Evolutionary conservation across 1,140 invertebrate genomes (phyloP), one percentile per base, ranked within the genome.

Genomic region (Temnothorax longispinosus): DNA sequence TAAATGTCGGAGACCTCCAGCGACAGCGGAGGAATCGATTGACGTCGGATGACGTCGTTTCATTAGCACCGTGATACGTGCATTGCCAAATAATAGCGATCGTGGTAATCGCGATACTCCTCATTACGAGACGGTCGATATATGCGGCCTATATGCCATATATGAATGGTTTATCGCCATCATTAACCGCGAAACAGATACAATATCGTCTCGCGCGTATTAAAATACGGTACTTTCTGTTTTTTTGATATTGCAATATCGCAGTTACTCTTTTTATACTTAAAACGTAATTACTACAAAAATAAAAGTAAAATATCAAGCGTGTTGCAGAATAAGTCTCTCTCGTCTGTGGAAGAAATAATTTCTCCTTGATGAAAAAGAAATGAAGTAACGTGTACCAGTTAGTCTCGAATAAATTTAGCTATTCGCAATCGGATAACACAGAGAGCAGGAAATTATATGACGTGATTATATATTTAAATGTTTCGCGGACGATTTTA

Each of bases 1-100:
- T 84, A 84, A 84, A 84, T 84, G 80, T 74, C 80, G 80, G 80
- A 84, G 80, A 84, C 54, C 80, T 84, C 69, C 80, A 54, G 80
- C 50, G 41, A 60, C 41, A 56, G 69, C 69, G 71, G 80, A 84
- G 69, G 54, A 84, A 32, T 27, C 80, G 80, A 84, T 44, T 84
- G 80, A 84, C 69, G 54, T 74, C 44, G 69, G 32, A 75, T 75
- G 80, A 84, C 69, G 80, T 84, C 54, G 67, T 67, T 84, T 84
- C 80, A 56, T 84, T 84, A 75, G 69, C 80, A 75, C 41, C 54
- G 62, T 47, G 56, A 84, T 75, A 50, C 41, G 80, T 47, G 41
- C 41, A 44, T 41, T 47, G 54, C 67, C 54, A 47, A 84, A 84
- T 82, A 82, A 74, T 84, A 62, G 69, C 32, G 69, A 74, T 75